These are phyloP conservation scores for Mechanitis mazaeus DNA, from an alignment of 2,888 invertebrate species.

Conservation along the genomic window DNA sequence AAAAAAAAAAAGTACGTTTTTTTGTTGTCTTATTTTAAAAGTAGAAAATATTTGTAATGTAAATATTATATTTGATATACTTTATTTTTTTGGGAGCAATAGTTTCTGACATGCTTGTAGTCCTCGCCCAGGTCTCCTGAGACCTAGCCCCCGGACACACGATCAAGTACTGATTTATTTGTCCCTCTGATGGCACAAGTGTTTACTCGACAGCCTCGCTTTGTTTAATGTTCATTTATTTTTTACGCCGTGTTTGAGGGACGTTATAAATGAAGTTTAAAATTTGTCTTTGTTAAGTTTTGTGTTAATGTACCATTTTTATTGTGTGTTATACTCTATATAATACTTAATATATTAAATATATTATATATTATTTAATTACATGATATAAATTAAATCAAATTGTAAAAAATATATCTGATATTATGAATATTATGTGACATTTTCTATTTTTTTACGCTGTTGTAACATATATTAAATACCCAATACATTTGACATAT, in stretches of 20 bases:
- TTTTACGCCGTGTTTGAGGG: constrained; percentile 37
- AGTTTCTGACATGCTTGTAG: constrained; percentile 13
- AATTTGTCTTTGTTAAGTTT: not conserved
- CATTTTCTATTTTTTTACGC: no score
- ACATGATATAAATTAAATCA: not conserved
- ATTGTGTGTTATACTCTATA: not conserved
- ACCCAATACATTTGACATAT: not conserved
- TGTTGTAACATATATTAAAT: constrained; percentile 6
- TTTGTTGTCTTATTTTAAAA: no score
- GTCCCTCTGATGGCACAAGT: constrained; percentile 36
- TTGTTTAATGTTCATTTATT: constrained; percentile 53
- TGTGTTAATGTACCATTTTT: not conserved
- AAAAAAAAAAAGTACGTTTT: no score
- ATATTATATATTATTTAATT: not conserved
- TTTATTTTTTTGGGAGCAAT: not conserved
- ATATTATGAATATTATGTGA: no score
- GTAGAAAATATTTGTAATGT: no score
- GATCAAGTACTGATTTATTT: constrained; percentile 61
- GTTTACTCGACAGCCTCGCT: constrained; percentile 45
- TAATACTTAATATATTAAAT: no score
- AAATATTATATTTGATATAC: not conserved
- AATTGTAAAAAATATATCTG: no score
- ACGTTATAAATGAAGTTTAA: constrained; percentile 3
- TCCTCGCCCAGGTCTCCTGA: constrained; percentile 40
- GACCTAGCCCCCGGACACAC: constrained; percentile 40